Conservation (phyloP, 2,797 vertebrate genomes). For the Orestias chungarensis region DNA sequence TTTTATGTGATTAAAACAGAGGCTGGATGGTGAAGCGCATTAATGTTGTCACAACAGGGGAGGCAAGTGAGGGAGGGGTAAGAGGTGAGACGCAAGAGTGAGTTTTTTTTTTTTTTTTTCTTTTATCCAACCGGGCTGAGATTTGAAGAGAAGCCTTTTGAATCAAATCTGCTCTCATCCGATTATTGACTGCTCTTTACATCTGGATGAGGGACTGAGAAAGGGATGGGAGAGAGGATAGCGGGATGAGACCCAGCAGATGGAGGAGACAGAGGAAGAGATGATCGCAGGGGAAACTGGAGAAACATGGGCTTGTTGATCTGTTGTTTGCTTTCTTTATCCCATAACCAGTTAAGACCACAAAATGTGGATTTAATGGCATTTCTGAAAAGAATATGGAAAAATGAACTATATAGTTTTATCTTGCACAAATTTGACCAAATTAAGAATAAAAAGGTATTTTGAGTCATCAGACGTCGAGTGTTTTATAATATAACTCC, state of each 20-base stretch:
- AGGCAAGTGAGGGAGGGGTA: constrained; percentile 23
- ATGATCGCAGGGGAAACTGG: background rate
- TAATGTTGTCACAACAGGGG: constrained; percentile 56
- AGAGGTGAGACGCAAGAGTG: constrained; percentile 67
- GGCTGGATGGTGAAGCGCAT: constrained; percentile 63
- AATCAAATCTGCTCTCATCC: constrained; percentile 85
- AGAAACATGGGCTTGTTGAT: constrained; percentile 31
- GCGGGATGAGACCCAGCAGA: constrained; percentile 62
- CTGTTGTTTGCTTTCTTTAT: background rate
- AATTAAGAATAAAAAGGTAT: no score
- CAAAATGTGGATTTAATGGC: background rate
- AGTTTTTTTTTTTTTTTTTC: constrained; percentile 26
- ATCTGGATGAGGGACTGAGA: constrained; percentile 83
- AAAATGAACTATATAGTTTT: no score
- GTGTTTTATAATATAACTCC: background rate
- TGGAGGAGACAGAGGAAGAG: constrained; percentile 36
- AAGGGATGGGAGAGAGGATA: constrained; percentile 66
- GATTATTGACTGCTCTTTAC: constrained; percentile 86
- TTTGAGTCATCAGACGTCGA: no score
- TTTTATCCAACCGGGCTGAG: constrained; percentile 83
- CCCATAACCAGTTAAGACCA: background rate
- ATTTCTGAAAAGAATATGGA: background rate
- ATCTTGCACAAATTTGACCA: no score
- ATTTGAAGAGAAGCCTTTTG: constrained; percentile 83
- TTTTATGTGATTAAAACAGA: constrained; percentile 74